These are phyloP conservation scores for Urophycis tenuis DNA, from an alignment of 2,797 vertebrate species.

Conservation along the genomic window DNA sequence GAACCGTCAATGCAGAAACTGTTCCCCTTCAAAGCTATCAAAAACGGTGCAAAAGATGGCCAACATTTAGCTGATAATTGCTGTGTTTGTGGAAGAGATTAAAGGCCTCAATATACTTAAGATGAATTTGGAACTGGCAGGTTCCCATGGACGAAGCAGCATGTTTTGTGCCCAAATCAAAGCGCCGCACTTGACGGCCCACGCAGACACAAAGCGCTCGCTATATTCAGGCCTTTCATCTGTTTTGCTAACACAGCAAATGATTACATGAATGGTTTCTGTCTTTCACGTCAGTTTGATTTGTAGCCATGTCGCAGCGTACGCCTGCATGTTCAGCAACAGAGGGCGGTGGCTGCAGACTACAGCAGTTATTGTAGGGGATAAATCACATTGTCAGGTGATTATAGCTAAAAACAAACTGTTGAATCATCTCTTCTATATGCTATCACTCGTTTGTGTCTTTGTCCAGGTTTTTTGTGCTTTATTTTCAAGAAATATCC, in stretches of 20 bases:
- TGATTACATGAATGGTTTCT: too few species aligned
- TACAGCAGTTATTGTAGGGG: not conserved
- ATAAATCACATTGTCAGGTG: not conserved
- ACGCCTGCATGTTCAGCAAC: not conserved
- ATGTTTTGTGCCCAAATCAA: not conserved
- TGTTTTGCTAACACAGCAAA: not conserved
- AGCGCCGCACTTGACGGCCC: not conserved
- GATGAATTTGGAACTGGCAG: not conserved
- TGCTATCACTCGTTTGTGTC: not conserved
- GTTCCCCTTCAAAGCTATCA: constrained; percentile 32
- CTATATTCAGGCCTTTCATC: not conserved
- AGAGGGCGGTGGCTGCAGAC: not conserved
- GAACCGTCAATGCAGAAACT: constrained; percentile 40
- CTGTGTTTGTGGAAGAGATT: constrained; percentile 12
- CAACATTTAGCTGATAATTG: constrained; percentile 27
- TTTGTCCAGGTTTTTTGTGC: not conserved
- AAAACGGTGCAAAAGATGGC: constrained; percentile 31
- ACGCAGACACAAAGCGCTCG: not conserved
- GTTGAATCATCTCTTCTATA: not conserved
- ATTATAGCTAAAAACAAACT: not conserved
- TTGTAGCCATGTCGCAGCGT: not conserved
- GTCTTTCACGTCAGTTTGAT: not conserved
- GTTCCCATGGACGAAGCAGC: not conserved
- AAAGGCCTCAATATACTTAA: not conserved
- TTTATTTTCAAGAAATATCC: not conserved